These are phyloP conservation scores for Shinisaurus crocodilurus DNA, from an alignment of 2,113 vertebrate species.

Conservation along the genomic window DNA sequence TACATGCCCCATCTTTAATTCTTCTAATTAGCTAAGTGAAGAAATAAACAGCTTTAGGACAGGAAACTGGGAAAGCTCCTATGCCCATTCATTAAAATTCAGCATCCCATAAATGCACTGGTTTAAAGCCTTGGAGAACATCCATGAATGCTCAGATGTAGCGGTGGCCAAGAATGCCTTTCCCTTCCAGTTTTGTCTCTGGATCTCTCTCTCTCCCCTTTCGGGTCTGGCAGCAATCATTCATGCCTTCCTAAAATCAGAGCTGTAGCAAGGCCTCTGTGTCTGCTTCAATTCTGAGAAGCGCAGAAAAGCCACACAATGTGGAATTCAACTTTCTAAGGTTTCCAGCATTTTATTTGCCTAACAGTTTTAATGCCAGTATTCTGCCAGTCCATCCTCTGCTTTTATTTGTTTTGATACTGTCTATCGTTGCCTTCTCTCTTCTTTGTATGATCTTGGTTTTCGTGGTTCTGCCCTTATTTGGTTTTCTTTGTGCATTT, in stretches of 20 bases:
- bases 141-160: neutral
- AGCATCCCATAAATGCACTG: neutral
- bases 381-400: neutral
- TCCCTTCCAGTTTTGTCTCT: neutral
- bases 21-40: constrained; percentile 20
- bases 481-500: neutral
- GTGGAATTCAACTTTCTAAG: neutral
- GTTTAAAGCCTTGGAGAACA: neutral
- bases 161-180: neutral
- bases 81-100: neutral
- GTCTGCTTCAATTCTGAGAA: neutral
- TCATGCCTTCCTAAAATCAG: neutral
- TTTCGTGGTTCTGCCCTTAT: neutral
- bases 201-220: neutral
- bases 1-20: neutral
- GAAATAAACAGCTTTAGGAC: neutral
- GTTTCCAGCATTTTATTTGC: no score
- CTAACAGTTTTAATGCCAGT: neutral
- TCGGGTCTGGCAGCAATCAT: neutral
- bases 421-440: neutral
- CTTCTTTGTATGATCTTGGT: neutral
- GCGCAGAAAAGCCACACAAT: neutral
- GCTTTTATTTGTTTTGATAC: neutral
- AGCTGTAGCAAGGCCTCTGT: neutral
- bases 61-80: neutral